Evolutionary conservation across 2,113 vertebrate genomes (phyloP).

Genomic region (Montifringilla adamsi): DNA sequence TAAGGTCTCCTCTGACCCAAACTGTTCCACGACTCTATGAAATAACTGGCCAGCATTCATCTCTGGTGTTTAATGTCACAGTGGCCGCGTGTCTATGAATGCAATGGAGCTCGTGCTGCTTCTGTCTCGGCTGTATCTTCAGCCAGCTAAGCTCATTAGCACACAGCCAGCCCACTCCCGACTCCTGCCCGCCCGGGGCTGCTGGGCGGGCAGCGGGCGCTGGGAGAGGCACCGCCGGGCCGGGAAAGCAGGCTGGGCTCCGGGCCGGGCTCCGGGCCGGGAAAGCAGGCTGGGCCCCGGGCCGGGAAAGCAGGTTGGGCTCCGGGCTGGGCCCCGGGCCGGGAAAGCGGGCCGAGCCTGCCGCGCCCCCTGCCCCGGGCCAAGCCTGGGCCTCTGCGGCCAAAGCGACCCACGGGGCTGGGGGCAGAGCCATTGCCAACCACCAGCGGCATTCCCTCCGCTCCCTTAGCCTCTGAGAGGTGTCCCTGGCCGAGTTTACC

Average conservation of each 20-base stretch:
- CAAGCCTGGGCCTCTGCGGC: not conserved
- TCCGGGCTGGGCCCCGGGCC: too few relatives aligned
- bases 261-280: too few relatives aligned
- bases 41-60: not conserved
- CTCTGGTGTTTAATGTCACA: not conserved
- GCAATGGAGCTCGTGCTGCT: not conserved
- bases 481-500: not conserved
- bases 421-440: not conserved
- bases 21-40: not conserved
- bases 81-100: rapidly evolving
- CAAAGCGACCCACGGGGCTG: rapidly evolving
- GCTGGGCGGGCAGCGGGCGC: not conserved
- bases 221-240: slow-evolving; percentile 28
- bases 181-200: rapidly evolving
- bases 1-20: not conserved
- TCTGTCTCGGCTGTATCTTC: not conserved
- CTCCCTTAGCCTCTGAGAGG: rapidly evolving
- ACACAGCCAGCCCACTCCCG: not conserved
- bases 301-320: too few relatives aligned
- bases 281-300: not conserved
- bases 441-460: not conserved
- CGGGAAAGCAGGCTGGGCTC: not conserved
- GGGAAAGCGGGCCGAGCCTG: not conserved
- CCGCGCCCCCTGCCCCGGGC: not conserved
- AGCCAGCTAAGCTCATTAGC: not conserved